A percentile compares a stretch with the other conserved stretches of the same genome.
Evolutionary conservation across 2,888 invertebrate genomes (phyloP).

Genomic region (Polyploca ridens): DNA sequence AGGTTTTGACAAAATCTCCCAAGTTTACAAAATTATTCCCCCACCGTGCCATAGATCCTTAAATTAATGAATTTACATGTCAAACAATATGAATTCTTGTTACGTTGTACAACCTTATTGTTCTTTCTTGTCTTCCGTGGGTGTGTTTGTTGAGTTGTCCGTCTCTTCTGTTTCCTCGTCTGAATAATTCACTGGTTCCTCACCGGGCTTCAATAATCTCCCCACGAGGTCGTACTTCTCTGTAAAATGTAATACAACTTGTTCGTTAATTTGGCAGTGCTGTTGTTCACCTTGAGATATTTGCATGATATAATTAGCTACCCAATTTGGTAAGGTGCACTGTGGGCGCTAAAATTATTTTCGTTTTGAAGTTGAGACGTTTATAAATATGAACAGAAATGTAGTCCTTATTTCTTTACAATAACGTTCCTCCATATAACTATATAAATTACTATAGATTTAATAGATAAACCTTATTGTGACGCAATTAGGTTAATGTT

Average conservation of each 20-base stretch:
- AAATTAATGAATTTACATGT: background rate
- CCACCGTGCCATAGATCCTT: too few relatives aligned
- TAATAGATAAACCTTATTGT: too few relatives aligned
- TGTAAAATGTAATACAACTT: conserved; percentile 67
- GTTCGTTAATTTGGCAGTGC: background rate
- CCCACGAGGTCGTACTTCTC: conserved; percentile 98
- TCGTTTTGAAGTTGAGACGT: too few relatives aligned
- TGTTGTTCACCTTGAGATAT: background rate
- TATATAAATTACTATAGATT: too few relatives aligned
- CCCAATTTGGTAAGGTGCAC: too few relatives aligned
- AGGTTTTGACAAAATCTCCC: too few relatives aligned
- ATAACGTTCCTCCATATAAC: too few relatives aligned
- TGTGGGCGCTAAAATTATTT: too few relatives aligned
- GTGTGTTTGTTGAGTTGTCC: conserved; percentile 60
- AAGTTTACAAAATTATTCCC: background rate
- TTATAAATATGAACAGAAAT: too few relatives aligned
- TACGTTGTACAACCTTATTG: conserved; percentile 43
- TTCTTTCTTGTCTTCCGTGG: conserved; percentile 64
- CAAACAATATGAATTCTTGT: conserved; percentile 16
- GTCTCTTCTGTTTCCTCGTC: conserved; percentile 91
- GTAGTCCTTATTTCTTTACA: too few relatives aligned
- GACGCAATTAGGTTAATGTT: too few relatives aligned
- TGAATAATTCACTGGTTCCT: conserved; percentile 94
- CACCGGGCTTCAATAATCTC: conserved; percentile 94
- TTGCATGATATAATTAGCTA: background rate